Evolutionary conservation across 2,797 vertebrate genomes (phyloP), one percentile per base, ranked within the genome.

Genomic region (Anomalospiza imberbis): DNA sequence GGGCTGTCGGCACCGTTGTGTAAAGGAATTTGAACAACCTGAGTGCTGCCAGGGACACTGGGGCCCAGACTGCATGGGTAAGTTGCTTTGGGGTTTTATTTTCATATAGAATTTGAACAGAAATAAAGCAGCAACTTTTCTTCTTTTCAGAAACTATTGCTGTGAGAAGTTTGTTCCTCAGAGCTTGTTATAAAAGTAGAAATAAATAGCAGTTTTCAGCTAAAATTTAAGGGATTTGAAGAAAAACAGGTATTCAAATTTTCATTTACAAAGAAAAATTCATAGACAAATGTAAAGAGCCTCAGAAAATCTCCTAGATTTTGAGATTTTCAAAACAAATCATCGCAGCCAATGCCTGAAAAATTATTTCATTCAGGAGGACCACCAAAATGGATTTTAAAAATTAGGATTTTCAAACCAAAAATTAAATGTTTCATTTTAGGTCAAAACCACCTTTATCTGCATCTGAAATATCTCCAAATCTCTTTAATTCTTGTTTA

Each of bases 31-130:
- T 47, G 57, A 98, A 19, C 95, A 98, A 55, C 97, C 97, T 29
- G 96, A 77, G 29, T 99, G 99, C 95, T 99, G 99, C 89, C 97
- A 98, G 7, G 99, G 99, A 2, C 97, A 95, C 94, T 99, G 99
- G 99, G 99, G 99, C 26, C 98, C 97, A 47, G 98, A 99, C 81
- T 99, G 99, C 91, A 85, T 97, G 16, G 98, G 99, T 99, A 94
- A 98, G 98, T 36, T 66, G 7, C 7, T 47, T 63, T 53, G 26
- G 6, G 6, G 5, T 13, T 73, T 65, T n/a, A 26, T 22, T 66
- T 83, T 44, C 36, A 36, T 3, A 5, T 2, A 44, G 13, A 42
- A 44, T 65, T 79, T 55, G 13, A 53, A 12, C 14, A 54, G 18
- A 71, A 86, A 44, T 31, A 55, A 75, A 60, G 5, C 7, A 61